Conservation (phyloP, 2,888 invertebrate genomes). For the Acronicta alni region DNA sequence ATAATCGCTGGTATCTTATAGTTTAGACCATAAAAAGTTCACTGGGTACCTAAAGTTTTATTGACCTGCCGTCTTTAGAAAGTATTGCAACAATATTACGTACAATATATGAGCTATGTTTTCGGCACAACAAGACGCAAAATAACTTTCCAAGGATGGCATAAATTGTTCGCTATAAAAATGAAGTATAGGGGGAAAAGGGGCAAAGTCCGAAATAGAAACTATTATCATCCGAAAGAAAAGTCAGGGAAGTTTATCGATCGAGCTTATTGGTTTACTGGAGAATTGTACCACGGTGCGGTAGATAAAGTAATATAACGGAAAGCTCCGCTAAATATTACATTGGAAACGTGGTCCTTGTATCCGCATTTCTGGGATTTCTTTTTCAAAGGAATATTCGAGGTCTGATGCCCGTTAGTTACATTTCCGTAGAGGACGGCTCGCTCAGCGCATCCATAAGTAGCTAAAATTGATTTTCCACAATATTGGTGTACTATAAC, state of each 20-base stretch:
- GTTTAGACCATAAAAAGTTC: constrained; percentile 3
- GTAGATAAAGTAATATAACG: constrained; percentile 15
- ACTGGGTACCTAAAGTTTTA: constrained; percentile 10
- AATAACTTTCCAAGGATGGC: constrained; percentile 20
- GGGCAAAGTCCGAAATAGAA: constrained; percentile 11
- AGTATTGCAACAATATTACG: constrained; percentile 26
- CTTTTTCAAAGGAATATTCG: not conserved
- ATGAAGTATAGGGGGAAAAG: constrained; percentile 10
- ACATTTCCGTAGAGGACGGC: not conserved
- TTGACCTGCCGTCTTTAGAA: constrained; percentile 10
- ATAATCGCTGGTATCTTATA: not conserved
- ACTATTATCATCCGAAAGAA: constrained; percentile 33
- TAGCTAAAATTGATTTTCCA: not conserved
- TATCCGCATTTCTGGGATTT: constrained; percentile 1
- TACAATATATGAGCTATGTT: constrained; percentile 15
- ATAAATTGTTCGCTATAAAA: constrained; percentile 32
- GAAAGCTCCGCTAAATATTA: constrained; percentile 32
- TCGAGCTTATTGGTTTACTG: constrained; percentile 40
- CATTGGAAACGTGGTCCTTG: constrained; percentile 29
- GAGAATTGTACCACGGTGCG: constrained; percentile 12
- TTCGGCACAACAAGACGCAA: constrained; percentile 21
- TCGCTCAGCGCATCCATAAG: not conserved
- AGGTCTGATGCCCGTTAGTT: not conserved
- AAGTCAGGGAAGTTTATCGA: constrained; percentile 40
- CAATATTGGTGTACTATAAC: not conserved